Evolutionary conservation across 2,888 invertebrate genomes (phyloP), one percentile per base, ranked within the genome.

Genomic region (Dendrolimus houi): DNA sequence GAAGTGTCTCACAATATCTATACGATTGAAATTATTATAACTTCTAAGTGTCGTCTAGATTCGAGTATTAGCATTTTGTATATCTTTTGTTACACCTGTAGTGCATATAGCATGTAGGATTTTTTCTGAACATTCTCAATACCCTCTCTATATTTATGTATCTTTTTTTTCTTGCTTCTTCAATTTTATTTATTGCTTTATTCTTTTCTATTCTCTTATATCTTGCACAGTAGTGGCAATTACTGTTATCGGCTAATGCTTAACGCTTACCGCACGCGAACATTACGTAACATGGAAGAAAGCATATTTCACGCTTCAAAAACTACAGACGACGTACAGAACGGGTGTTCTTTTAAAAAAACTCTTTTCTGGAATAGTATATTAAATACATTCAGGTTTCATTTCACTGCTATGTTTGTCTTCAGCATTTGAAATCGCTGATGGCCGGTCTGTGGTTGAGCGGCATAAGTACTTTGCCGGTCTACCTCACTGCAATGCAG

Each of bases 211-310:
- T 29, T 3, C 29, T 29, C 47, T 12, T 47, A 6, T 47, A 9
- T 10, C 47, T 47, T 47, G 47, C 8, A 47, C 47, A 9, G 12
- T 6, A 47, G 47, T 47, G 29, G 29, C 29, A 47, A 47, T 47
- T 12, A 47, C 47, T 10, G 47, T 47, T 47, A 47, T 47, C 47
- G 47, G 47, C 12, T 47, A 47, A 47, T 47, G 47, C 47, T 47
- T 9, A 12, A 12, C 47, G 47, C 47, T 47, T 47, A 47, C 41
- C n/a, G 55, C 42, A 42, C 41, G 41, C 54, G 9, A 12, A 7
- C 55, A 13, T 55, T 55, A 42, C 55, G 55, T 55, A 55, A 55
- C 12, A 7, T n/a, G 41, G 41, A 55, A 55, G 41, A 41, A 55
- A n/a, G 13, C 40, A 55, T 42, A 55, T 55, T 55, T 55, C 41